Evolutionary conservation across 1,140 invertebrate species (phyloP), one percentile per base, ranked within the genome.

Genomic region (Trichonephila clavipes): DNA sequence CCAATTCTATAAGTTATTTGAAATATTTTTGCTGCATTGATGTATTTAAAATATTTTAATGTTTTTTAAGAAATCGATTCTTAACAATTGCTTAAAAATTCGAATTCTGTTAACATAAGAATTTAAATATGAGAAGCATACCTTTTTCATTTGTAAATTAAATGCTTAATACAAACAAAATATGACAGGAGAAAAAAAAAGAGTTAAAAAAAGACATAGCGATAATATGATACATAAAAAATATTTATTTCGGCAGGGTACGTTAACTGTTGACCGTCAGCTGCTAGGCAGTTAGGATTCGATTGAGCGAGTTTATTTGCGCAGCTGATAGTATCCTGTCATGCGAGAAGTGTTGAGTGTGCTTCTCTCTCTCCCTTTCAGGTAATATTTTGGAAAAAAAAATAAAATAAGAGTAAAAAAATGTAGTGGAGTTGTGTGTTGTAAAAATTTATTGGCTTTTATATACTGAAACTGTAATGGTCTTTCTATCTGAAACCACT

Each of bases 331-430:
- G 69, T 34, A 24, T 77, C 69, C 28, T 77, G 69, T 28, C 69
- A 77, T 77, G 69, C 69, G 69, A 77, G 69, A 77, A 34, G 69
- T 77, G 69, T 77, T 77, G 69, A 77, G 24, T 34, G 69, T 34
- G 34, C 69, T 77, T 28, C 69, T 28, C 34, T 77, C 40, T 77
- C 69, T 28, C 69, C 69, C 34, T 77, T 77, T 77, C 69, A 77
- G 69, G 69, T 77, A 77, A 34, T 77, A 77, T 77, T 40, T 24
- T 3, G 14, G 18, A 14, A 77, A 77, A 40, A 34, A 77, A 6
- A 77, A 34, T 77, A 28, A 77, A 77, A 77, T 77, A 77, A 28
- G 69, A 77, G 69, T 12, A 28, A 28, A 28, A 16, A 34, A 77
- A 77, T 40, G 69, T 16, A 16, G 69, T 34, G 69, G 69, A 14